These are phyloP conservation scores for Vultur gryphus DNA, from an alignment of 2,797 vertebrate genomes.

Conservation along the genomic window DNA sequence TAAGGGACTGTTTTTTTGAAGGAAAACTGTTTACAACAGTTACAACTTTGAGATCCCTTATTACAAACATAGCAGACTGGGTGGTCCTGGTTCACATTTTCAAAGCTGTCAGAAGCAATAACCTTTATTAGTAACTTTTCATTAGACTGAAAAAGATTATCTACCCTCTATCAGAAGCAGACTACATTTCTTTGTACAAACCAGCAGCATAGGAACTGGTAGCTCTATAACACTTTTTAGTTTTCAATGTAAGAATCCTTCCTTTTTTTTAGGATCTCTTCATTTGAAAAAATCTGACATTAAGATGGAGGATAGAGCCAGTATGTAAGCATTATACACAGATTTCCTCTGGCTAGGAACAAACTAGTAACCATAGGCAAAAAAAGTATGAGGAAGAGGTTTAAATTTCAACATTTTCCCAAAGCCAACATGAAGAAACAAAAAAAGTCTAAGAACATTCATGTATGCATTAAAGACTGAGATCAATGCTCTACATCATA, in stretches of 20 bases:
- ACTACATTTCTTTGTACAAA: not conserved
- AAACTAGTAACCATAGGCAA: not conserved
- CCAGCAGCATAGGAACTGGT: not conserved
- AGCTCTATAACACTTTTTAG: not conserved
- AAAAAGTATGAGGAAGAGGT: not conserved
- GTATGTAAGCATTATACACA: not conserved
- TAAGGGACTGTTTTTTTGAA: not conserved
- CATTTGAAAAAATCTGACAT: not conserved
- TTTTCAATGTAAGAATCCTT: not conserved
- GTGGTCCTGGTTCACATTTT: constrained; percentile 38
- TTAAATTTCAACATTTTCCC: not conserved
- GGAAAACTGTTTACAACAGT: not conserved
- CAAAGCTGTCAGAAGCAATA: constrained; percentile 47
- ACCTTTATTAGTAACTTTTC: constrained; percentile 2
- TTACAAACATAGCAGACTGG: not conserved
- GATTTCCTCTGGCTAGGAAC: not conserved
- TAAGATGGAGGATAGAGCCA: not conserved
- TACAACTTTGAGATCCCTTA: not conserved
- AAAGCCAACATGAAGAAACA: not conserved
- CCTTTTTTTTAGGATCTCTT: not conserved
- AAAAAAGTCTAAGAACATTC: not conserved
- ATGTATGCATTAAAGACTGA: fast-evolving
- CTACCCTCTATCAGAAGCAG: not conserved
- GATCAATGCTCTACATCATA: fast-evolving
- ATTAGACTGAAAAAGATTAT: not conserved